Evolutionary conservation across 2,797 vertebrate genomes (phyloP), one percentile per base, ranked within the genome.

Genomic region (Rhabdophis nuchalis): DNA sequence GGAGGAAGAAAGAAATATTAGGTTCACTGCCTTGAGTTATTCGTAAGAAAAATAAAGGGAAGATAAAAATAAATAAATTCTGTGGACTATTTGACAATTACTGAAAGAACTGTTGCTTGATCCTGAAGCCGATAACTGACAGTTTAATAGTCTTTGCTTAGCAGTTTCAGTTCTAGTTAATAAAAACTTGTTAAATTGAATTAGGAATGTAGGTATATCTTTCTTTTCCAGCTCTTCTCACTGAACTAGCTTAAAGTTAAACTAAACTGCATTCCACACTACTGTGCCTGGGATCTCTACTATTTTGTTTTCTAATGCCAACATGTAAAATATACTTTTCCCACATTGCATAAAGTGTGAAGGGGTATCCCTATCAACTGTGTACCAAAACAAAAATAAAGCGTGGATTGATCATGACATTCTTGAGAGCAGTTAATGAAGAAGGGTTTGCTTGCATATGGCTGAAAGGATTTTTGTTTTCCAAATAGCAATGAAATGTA

Each of bases 361-460:
- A 86, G 4, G 11, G 64, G 64, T 8, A 46, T 82, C 32, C 68
- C 29, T 72, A 90, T 92, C 52, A 52, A 60, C 4, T 32, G 23
- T 27, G 23, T 41, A 27, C 41, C 86, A 3, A 52, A 56, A 60
- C n/a, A 85, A 61, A 90, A 90, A 53, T 57, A 91, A 61, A 88
- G 88, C 91, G 95, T 90, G 10, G 94, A 96, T 93, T 0, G 0
- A 2, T 89, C 86, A 54, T 53, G 95, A 96, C 94, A 87, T 41
- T 5, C 52, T 53, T 10, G 7, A 0, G 0, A 87, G 58, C 89
- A 82, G 41, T 60, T 88, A 54, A 88, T 50, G 50, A 58, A 29
- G 52, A 89, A 61, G 41, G 90, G 77, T 41, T 88, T 86, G 50
- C 36, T 60, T 77, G 2, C 20, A 6, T 85, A 85, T 27, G 52